A percentile compares a stretch with the other conserved stretches of the same genome.
These are phyloP conservation scores for Zaprionus nigranus DNA, from an alignment of 1,140 invertebrate species.

Conservation along the genomic window DNA sequence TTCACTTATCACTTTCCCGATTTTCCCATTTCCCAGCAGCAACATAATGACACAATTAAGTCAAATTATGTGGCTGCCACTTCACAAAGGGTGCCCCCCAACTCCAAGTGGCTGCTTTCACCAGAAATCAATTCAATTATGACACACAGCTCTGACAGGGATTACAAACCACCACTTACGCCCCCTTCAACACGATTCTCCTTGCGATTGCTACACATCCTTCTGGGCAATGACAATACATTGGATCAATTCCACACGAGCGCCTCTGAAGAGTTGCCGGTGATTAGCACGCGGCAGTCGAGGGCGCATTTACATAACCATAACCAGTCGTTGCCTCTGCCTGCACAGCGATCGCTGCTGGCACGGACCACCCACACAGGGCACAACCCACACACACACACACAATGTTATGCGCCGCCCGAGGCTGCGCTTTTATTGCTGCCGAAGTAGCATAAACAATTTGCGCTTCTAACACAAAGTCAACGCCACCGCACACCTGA, in stretches of 20 bases:
- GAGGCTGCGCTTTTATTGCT: constrained; percentile 73
- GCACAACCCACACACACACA: constrained; percentile 5
- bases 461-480: constrained; percentile 70
- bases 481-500: constrained; percentile 78
- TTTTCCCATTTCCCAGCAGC: constrained; percentile 46
- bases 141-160: constrained; percentile 58
- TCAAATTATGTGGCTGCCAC: constrained; percentile 70
- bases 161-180: constrained; percentile 34
- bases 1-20: not conserved
- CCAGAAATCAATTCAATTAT: constrained; percentile 74
- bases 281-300: constrained; percentile 70
- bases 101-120: constrained; percentile 66
- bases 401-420: not conserved
- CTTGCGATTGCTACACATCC: constrained; percentile 14
- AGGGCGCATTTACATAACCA: not conserved
- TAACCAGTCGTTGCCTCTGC: not conserved
- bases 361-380: constrained; percentile 70
- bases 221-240: constrained; percentile 54
- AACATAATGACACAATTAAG: constrained; percentile 76
- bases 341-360: constrained; percentile 34
- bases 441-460: constrained; percentile 80
- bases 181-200: not conserved
- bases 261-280: constrained; percentile 68
- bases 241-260: constrained; percentile 75
- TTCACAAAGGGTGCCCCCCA: constrained; percentile 41